Conservation (phyloP, 1,140 invertebrate genomes). For the Neomicropteryx cornuta region DNA sequence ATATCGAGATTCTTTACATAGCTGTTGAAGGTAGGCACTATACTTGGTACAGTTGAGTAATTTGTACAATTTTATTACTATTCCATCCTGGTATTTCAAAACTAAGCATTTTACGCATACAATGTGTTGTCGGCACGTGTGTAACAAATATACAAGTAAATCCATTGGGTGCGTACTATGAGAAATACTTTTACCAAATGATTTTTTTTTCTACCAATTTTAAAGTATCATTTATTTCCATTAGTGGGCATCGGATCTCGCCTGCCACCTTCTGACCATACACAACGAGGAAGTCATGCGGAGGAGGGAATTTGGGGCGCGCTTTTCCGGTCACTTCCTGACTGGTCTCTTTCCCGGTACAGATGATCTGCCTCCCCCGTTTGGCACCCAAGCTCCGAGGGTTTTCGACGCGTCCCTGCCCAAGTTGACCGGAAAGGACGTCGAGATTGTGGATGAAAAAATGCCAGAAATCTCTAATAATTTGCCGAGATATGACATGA, state of each 20-base stretch:
- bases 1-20: no score
- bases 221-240: constrained; percentile 17
- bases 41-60: no score
- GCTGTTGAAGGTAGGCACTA: no score
- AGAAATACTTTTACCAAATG: constrained; percentile 1
- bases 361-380: constrained; percentile 73
- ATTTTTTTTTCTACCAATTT: constrained; percentile 3
- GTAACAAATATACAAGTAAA: neutral
- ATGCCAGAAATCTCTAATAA: constrained; percentile 30
- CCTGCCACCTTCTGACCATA: constrained; percentile 60
- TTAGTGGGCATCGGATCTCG: constrained; percentile 66
- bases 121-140: no score
- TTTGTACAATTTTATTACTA: neutral
- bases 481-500: constrained; percentile 49
- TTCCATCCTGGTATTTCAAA: constrained; percentile 2
- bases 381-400: constrained; percentile 67
- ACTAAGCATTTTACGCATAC: no score
- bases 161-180: neutral
- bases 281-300: constrained; percentile 64
- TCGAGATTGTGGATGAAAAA: constrained; percentile 21
- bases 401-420: constrained; percentile 66
- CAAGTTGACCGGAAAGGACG: constrained; percentile 41
- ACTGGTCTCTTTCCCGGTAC: constrained; percentile 78
- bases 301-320: constrained; percentile 57
- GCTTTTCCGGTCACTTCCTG: constrained; percentile 81